These are phyloP conservation scores for Patiria miniata DNA, from an alignment of 35 echinoderm and acorn worm species.

Conservation along the genomic window DNA sequence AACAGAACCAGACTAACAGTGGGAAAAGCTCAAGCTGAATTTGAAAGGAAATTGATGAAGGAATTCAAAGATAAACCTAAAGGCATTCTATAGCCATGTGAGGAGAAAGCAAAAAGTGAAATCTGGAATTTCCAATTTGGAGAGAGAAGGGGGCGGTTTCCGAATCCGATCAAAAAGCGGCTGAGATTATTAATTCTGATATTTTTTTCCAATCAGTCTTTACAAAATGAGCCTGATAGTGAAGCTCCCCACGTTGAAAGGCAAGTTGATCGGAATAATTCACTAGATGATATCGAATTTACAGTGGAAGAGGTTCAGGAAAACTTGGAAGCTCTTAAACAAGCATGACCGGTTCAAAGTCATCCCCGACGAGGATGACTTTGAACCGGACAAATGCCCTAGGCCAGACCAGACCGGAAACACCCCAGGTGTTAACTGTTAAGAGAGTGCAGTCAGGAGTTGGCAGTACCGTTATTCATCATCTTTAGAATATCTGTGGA, in stretches of 20 bases:
- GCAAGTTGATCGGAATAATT: background rate
- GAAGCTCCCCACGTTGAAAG: background rate
- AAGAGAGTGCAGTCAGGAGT: background rate
- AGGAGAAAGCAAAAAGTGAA: slow-evolving; percentile 42
- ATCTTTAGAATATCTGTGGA: slow-evolving; percentile 30
- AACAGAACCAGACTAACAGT: slow-evolving; percentile 13
- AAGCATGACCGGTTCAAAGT: no score
- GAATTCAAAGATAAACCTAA: slow-evolving; percentile 35
- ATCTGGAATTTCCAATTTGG: background rate
- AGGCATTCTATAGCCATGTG: slow-evolving; percentile 32
- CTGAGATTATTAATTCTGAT: background rate
- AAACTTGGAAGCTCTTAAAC: background rate
- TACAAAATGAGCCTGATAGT: background rate
- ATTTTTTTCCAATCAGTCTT: slow-evolving; percentile 3
- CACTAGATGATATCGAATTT: slow-evolving; percentile 15
- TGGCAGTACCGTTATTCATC: slow-evolving; percentile 27
- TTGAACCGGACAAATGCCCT: slow-evolving; percentile 1
- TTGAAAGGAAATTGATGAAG: background rate
- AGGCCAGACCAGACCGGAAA: background rate
- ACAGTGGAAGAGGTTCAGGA: slow-evolving; percentile 9
- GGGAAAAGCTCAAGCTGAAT: background rate
- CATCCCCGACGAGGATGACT: no score
- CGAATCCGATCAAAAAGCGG: slow-evolving; percentile 8
- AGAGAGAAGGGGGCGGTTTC: background rate
- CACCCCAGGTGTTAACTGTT: background rate